Evolutionary conservation across 2,797 vertebrate genomes (phyloP).

Genomic region (Tadarida brasiliensis): DNA sequence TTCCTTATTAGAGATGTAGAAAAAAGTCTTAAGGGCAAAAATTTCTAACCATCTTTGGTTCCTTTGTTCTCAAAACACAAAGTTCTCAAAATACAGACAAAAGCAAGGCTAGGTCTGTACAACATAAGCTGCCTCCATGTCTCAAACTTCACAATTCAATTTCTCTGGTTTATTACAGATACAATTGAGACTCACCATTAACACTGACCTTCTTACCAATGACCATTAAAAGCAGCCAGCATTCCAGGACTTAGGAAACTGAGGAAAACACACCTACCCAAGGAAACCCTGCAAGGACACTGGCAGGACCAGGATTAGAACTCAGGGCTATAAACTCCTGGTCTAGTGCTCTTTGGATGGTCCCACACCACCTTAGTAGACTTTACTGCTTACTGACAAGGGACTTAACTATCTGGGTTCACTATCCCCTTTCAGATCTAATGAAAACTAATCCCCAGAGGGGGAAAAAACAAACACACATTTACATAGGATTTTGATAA

Average conservation of each 20-base stretch:
- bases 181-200: not conserved
- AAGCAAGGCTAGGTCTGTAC: not conserved
- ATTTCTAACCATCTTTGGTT: not conserved
- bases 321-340: not conserved
- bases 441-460: not conserved
- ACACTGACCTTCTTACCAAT: not conserved
- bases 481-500: not conserved
- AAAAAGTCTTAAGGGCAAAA: not conserved
- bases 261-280: not conserved
- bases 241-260: not conserved
- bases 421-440: not conserved
- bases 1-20: not conserved
- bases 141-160: not conserved
- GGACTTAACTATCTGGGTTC: not conserved
- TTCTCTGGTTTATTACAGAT: not conserved
- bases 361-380: not conserved
- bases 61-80: conserved; percentile 21
- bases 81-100: not conserved
- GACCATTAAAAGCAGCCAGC: not conserved
- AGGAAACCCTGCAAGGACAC: not conserved
- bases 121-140: not conserved
- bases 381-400: not conserved
- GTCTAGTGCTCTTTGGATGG: not conserved
- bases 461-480: not conserved
- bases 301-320: not conserved